phyloP scores from a whole-genome alignment of 2,888 invertebrate genomes.

The Cacoxenus indagator region DNA sequence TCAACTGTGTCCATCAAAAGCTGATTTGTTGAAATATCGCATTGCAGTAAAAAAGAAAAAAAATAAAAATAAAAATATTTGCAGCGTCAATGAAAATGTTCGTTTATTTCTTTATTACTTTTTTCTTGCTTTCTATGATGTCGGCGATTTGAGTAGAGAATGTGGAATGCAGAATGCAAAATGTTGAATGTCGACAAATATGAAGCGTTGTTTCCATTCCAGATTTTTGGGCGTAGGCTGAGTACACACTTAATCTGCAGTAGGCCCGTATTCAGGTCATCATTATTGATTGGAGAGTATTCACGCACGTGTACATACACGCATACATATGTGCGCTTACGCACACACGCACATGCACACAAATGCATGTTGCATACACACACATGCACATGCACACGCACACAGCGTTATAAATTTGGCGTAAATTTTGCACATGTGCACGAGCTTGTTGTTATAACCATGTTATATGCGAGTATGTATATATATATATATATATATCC shows the following conservation, averaged over 20 bases:
- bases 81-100: too few species aligned
- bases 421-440: slow-evolving; percentile 44
- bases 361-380: not conserved
- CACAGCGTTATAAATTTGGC: slow-evolving; percentile 60
- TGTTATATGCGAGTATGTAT: slow-evolving; percentile 1
- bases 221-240: slow-evolving; percentile 24
- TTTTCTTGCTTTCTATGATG: too few species aligned
- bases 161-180: too few species aligned
- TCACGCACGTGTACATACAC: slow-evolving; percentile 3
- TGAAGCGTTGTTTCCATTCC: not conserved
- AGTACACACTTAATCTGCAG: slow-evolving; percentile 55
- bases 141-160: too few species aligned
- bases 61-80: too few species aligned
- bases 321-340: not conserved
- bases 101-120: too few species aligned
- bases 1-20: too few species aligned
- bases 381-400: slow-evolving; percentile 25
- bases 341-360: not conserved
- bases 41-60: too few species aligned
- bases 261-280: slow-evolving; percentile 58
- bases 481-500: slow-evolving; percentile 11
- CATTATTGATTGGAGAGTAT: slow-evolving; percentile 54
- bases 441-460: slow-evolving; percentile 17
- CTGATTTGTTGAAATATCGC: too few species aligned
- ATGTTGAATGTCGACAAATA: too few species aligned